A percentile compares a stretch with the other conserved stretches of the same genome.
phyloP scores from a whole-genome alignment of 2,888 invertebrate genomes.

The Drosophila borealis region DNA sequence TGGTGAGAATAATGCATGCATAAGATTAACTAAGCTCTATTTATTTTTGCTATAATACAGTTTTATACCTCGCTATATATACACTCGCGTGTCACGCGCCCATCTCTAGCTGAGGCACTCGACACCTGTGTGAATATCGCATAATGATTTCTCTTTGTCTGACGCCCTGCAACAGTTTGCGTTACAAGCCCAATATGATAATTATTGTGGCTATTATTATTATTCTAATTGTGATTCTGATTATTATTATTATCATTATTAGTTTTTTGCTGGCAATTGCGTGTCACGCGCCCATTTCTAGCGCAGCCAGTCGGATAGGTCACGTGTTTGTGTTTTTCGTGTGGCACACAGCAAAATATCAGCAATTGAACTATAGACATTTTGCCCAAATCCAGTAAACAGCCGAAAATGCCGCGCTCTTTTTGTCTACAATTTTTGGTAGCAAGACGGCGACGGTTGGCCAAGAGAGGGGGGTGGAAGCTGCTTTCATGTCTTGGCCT shows the following conservation, averaged over 20 bases:
- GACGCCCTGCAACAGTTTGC: neutral
- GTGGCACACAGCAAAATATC: conserved; percentile 66
- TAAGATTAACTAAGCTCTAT: too few species aligned
- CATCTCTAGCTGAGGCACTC: neutral
- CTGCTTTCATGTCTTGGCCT: conserved; percentile 49
- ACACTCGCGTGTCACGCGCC: conserved; percentile 5
- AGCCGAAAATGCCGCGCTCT: conserved; percentile 70
- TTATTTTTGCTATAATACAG: too few species aligned
- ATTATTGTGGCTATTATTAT: neutral
- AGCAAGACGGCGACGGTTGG: neutral
- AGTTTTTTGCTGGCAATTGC: neutral
- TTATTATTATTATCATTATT: neutral
- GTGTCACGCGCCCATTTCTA: conserved; percentile 45
- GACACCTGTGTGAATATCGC: neutral
- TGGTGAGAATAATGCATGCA: too few species aligned
- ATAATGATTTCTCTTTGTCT: neutral
- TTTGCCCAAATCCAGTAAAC: conserved; percentile 75
- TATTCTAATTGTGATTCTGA: neutral
- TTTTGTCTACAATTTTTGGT: conserved; percentile 12
- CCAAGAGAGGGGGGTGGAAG: conserved; percentile 13
- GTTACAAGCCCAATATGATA: neutral
- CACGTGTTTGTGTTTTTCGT: conserved; percentile 67
- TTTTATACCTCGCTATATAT: too few species aligned
- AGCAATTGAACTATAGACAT: conserved; percentile 81
- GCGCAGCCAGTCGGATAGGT: conserved; percentile 56